Conservation (phyloP, 2,797 vertebrate species). For the Erethizon dorsatum region DNA sequence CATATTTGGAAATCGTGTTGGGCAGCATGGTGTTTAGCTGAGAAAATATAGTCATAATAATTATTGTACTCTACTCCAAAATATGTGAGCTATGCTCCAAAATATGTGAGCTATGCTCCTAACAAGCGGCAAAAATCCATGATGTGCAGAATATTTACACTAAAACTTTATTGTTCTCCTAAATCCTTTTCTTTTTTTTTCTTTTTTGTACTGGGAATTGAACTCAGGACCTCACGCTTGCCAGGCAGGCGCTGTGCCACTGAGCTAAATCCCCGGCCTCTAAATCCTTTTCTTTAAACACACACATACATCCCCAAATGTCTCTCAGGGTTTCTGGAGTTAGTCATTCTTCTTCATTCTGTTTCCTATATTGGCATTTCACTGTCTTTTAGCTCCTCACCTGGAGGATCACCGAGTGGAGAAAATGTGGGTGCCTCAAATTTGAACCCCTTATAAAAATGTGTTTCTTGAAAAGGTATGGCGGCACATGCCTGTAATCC, state of each 20-base stretch:
- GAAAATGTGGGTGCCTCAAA: neutral
- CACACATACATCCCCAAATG: neutral
- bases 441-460: neutral
- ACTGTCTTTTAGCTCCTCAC: neutral
- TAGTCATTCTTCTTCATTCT: neutral
- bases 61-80: neutral
- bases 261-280: too few species aligned
- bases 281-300: slow-evolving; percentile 14
- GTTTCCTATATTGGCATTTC: neutral
- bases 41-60: slow-evolving; percentile 23
- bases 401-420: neutral
- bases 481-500: neutral
- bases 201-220: too few species aligned
- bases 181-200: neutral
- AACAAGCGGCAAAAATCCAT: neutral
- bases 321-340: neutral
- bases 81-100: neutral
- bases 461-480: too few species aligned
- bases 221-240: too few species aligned
- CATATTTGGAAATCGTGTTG: neutral
- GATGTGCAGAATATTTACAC: neutral
- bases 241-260: too few species aligned
- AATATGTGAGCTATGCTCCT: neutral
- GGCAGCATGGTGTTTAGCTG: neutral
- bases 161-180: neutral